Base-by-base conservation (phyloP, 2,113 vertebrate species). In the Orientallactaga bullata region DNA sequence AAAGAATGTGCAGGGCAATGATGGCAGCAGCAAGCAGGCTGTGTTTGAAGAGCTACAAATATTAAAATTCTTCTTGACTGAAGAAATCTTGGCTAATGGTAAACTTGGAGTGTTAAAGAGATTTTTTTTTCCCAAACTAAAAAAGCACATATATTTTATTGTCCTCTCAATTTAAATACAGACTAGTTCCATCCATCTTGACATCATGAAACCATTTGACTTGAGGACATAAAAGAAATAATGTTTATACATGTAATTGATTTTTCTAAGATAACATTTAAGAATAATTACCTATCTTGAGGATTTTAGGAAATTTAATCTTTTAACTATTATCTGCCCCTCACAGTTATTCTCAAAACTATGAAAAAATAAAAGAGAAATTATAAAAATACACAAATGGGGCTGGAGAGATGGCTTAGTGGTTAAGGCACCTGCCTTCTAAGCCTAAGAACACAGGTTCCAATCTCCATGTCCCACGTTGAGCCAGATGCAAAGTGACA, bases 241-340 rank as follows among this genome's bases (percentile, higher is more conserved):
- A 24, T 68, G n/a, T 68, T 89, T 90, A 79, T 71, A 79, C 21
- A 42, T 78, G 32, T 18, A 79, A 35, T 28, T 63, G 42, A 76
- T 60, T 85, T 88, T 88, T 94, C 72, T 55, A 95, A 89, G 94
- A 88, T 68, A 32, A 61, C 32, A 86, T 81, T 86, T 81, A 73
- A 94, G 42, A 89, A 86, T 76, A 79, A 30, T 60, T 84, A 86
- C 61, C 42, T 73, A 91, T 60, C 90, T 92, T 92, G 39, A 91
- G n/a, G 35, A 95, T 95, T 28, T 85, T 84, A 23, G 12, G 20
- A 86, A 77, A 76, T 92, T 74, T 71, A 93, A 60, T 42, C 3
- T 26, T 72, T 79, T 78, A 61, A 93, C 23, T 61, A 93, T 85
- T 72, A 20, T 30, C 55, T 83, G 37, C 32, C 35, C 65, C 42